Evolutionary conservation across 2,113 vertebrate species (phyloP).

Genomic region (Brienomyrus longianalis): DNA sequence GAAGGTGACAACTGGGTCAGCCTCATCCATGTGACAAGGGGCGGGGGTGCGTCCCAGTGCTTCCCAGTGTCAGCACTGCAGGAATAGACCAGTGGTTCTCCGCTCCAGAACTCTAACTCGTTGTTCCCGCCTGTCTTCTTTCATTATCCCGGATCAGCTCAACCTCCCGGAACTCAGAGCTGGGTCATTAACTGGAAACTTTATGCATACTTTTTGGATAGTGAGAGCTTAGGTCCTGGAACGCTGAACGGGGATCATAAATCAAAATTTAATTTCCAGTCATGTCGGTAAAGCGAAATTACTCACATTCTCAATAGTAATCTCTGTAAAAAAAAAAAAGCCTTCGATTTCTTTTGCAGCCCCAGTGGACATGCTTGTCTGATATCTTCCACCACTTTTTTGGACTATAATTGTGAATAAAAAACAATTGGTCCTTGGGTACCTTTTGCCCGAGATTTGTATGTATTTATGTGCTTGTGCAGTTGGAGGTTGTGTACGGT

Average conservation of each 20-base stretch:
- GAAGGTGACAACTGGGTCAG: not conserved
- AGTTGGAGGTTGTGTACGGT: not conserved
- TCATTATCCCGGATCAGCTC: constrained; percentile 22
- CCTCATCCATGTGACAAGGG: not conserved
- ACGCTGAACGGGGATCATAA: constrained; percentile 25
- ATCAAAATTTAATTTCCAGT: constrained; percentile 36
- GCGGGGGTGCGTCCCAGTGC: not conserved
- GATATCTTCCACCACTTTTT: not conserved
- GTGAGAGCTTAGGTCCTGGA: constrained; percentile 27
- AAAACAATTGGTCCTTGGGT: not conserved
- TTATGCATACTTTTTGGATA: constrained; percentile 20
- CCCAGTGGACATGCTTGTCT: not conserved
- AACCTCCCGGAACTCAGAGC: constrained; percentile 21
- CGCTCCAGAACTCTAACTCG: not conserved
- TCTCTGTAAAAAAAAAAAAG: constrained; percentile 11
- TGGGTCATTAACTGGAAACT: constrained; percentile 22
- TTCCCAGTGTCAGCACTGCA: not conserved
- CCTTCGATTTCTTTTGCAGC: constrained; percentile 12
- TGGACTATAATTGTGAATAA: not conserved
- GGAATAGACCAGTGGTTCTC: not conserved
- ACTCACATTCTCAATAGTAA: constrained; percentile 34
- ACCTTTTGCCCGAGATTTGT: not conserved
- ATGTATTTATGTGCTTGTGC: not conserved
- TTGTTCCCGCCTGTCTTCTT: constrained; percentile 23
- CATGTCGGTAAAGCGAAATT: constrained; percentile 23